phyloP scores from a whole-genome alignment of 2,113 vertebrate species.

The Takifugu bimaculatus region DNA sequence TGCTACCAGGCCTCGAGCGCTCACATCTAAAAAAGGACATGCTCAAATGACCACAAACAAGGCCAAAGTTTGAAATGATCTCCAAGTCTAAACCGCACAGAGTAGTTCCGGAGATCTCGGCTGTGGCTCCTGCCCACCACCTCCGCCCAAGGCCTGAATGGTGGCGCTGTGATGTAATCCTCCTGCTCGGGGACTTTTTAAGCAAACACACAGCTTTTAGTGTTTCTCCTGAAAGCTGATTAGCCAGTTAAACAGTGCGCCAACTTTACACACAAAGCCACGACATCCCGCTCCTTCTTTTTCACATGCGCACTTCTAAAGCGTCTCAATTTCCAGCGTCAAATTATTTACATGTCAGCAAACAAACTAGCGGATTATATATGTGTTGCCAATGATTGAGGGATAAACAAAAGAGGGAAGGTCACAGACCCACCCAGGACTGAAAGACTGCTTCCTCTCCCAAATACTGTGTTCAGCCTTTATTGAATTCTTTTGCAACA shows the following conservation, averaged over 20 bases:
- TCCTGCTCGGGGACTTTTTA: slow-evolving; percentile 49
- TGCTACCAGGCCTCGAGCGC: slow-evolving; percentile 13
- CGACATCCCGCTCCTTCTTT: background rate
- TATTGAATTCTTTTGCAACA: slow-evolving; percentile 26
- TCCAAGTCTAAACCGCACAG: slow-evolving; percentile 16
- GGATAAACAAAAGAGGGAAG: slow-evolving; percentile 34
- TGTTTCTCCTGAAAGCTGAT: slow-evolving; percentile 40
- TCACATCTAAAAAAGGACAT: slow-evolving; percentile 8
- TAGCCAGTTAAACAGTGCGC: slow-evolving; percentile 14
- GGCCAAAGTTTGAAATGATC: slow-evolving; percentile 9
- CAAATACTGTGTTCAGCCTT: slow-evolving; percentile 16
- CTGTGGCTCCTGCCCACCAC: slow-evolving; percentile 34
- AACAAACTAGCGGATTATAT: slow-evolving; percentile 3
- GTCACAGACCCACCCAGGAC: slow-evolving; percentile 39
- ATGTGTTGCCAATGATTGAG: background rate
- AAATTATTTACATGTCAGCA: background rate
- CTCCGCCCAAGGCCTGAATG: slow-evolving; percentile 44
- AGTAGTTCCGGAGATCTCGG: slow-evolving; percentile 44
- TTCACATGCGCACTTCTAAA: background rate
- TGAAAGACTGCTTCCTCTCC: slow-evolving; percentile 58
- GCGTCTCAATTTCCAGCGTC: background rate
- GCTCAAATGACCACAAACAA: slow-evolving; percentile 5
- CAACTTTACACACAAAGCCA: background rate
- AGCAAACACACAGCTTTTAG: slow-evolving; percentile 51
- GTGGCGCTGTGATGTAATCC: slow-evolving; percentile 59